These are phyloP conservation scores for Anoplophora glabripennis DNA, from an alignment of 1,140 invertebrate genomes.

Conservation along the genomic window DNA sequence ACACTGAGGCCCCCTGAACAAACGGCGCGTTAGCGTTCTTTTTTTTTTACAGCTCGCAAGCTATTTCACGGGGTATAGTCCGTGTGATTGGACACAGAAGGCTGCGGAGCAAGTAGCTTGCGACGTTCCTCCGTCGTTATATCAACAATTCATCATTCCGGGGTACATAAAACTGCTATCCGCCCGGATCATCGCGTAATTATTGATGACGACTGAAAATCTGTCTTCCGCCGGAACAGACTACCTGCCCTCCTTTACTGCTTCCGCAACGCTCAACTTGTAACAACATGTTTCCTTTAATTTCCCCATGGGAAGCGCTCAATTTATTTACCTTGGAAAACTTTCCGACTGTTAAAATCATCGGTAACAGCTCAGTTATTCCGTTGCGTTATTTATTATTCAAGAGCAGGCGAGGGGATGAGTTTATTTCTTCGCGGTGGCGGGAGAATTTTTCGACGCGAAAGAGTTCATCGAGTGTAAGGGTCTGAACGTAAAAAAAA, in stretches of 20 bases:
- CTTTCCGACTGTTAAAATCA: background rate
- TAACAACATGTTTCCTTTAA: constrained; percentile 24
- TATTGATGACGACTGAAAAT: constrained; percentile 31
- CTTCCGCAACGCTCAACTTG: constrained; percentile 31
- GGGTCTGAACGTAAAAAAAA: too few species aligned
- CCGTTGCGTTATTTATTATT: too few species aligned
- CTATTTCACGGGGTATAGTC: constrained; percentile 21
- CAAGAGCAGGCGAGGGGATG: too few species aligned
- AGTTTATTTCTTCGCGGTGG: too few species aligned
- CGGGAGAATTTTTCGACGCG: too few species aligned
- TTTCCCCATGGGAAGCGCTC: constrained; percentile 22
- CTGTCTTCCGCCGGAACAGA: constrained; percentile 26
- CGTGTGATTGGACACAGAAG: constrained; percentile 15
- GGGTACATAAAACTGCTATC: constrained; percentile 26
- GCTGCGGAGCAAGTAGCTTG: too few species aligned
- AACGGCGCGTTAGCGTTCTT: too few species aligned
- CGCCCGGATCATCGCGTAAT: constrained; percentile 22
- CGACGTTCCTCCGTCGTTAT: constrained; percentile 6
- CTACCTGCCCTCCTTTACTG: background rate
- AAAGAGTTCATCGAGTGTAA: too few species aligned
- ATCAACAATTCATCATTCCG: constrained; percentile 24
- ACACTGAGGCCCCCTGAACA: too few species aligned
- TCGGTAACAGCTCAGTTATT: too few species aligned
- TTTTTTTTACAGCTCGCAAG: constrained; percentile 1
- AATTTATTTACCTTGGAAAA: constrained; percentile 13